phyloP scores from a whole-genome alignment of 2,113 vertebrate species.

The Periophthalmus modestus region DNA sequence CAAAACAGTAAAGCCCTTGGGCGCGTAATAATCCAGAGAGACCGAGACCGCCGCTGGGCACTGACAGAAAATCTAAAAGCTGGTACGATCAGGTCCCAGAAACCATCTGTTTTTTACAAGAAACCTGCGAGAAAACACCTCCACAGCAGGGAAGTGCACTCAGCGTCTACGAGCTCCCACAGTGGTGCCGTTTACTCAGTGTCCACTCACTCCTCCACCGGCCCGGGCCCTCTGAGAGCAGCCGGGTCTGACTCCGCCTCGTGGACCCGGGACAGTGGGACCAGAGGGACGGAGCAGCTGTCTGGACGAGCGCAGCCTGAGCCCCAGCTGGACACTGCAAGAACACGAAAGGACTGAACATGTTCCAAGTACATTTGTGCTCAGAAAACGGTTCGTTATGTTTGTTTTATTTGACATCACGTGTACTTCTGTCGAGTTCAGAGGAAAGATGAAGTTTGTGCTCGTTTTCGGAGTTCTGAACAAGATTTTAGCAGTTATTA shows the following conservation, averaged over 20 bases:
- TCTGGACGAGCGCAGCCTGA: slow-evolving; percentile 32
- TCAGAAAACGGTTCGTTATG: neutral
- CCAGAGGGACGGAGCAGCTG: slow-evolving; percentile 24
- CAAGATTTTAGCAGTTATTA: neutral
- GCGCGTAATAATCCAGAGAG: neutral
- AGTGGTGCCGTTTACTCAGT: neutral
- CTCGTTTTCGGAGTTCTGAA: too few relatives aligned
- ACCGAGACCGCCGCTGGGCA: neutral
- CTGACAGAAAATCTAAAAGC: neutral
- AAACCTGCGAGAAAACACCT: neutral
- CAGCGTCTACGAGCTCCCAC: too few relatives aligned
- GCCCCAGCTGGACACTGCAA: slow-evolving; percentile 23
- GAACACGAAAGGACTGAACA: slow-evolving; percentile 11
- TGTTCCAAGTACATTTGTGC: neutral
- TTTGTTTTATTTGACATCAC: neutral
- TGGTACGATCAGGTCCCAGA: slow-evolving; percentile 2
- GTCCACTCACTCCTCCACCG: slow-evolving; percentile 3
- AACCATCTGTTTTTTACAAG: neutral
- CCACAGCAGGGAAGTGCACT: too few relatives aligned
- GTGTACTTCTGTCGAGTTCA: neutral
- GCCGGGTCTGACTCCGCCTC: slow-evolving; percentile 12
- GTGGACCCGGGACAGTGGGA: slow-evolving; percentile 26
- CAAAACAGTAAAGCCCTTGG: neutral
- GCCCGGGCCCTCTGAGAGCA: neutral
- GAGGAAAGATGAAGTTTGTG: neutral